These are phyloP conservation scores for Amia ocellicauda DNA, from an alignment of 2,113 vertebrate species.

Conservation along the genomic window DNA sequence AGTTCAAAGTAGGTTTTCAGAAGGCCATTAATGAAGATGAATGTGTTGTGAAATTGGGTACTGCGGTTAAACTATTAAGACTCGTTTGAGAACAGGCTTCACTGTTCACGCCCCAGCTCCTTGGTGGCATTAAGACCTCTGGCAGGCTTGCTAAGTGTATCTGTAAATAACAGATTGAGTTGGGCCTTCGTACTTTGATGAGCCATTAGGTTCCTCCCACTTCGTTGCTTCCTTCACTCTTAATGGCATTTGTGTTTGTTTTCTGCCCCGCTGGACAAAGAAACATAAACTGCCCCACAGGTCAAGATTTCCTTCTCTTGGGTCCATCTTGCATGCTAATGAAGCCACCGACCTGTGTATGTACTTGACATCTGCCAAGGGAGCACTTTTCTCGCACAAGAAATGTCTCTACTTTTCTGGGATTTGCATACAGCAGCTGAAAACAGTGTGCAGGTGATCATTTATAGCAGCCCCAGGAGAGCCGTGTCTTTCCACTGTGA, in stretches of 20 bases:
- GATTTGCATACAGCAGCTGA: too few species aligned
- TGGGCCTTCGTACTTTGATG: not conserved
- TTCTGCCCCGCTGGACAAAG: conserved; percentile 24
- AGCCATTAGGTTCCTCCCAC: not conserved
- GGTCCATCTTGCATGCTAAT: conserved; percentile 9
- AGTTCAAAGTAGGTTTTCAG: not conserved
- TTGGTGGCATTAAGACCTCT: conserved; percentile 20
- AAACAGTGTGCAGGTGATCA: too few species aligned
- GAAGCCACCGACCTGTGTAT: not conserved
- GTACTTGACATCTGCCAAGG: too few species aligned
- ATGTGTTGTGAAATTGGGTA: conserved; percentile 10
- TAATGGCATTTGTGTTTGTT: conserved; percentile 21
- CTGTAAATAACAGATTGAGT: conserved; percentile 22
- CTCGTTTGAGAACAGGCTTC: conserved; percentile 11
- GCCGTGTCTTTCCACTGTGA: too few species aligned
- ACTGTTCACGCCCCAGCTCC: conserved; percentile 27
- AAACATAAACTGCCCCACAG: conserved; percentile 5
- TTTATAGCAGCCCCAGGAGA: too few species aligned
- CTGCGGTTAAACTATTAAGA: conserved; percentile 16
- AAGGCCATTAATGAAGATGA: conserved; percentile 35
- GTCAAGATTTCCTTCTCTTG: not conserved
- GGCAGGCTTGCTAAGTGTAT: conserved; percentile 27
- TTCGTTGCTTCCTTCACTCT: not conserved
- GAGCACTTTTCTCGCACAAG: too few species aligned
- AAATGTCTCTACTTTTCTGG: too few species aligned